Evolutionary conservation across 2,797 vertebrate species (phyloP).

Genomic region (Sphenodon punctatus): DNA sequence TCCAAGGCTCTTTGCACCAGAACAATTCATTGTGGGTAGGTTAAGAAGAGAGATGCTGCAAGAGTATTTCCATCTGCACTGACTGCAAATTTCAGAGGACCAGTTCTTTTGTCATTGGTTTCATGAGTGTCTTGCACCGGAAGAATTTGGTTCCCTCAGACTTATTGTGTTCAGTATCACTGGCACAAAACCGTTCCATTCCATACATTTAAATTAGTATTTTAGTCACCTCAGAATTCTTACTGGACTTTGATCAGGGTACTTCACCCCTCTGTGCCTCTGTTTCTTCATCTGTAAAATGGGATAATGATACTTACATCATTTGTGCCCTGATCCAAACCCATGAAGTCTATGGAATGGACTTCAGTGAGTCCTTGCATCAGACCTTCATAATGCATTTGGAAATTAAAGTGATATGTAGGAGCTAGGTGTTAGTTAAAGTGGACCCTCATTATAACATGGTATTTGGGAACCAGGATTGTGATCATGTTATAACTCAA

Average conservation of each 20-base stretch:
- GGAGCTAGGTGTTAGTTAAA: neutral
- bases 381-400: too few relatives aligned
- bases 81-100: neutral
- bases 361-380: too few relatives aligned
- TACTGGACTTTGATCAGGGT: neutral
- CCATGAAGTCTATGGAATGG: too few relatives aligned
- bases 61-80: neutral
- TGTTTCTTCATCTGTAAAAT: neutral
- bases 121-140: neutral
- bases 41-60: neutral
- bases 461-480: too few relatives aligned
- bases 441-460: too few relatives aligned
- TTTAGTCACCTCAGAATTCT: neutral
- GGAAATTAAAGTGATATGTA: neutral
- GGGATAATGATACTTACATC: neutral
- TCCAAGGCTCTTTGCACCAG: neutral
- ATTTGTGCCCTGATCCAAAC: too few relatives aligned
- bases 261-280: neutral
- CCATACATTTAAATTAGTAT: neutral
- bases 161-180: neutral
- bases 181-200: neutral
- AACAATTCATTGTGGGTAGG: neutral
- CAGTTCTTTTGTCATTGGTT: neutral
- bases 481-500: too few relatives aligned
- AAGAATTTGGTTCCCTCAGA: neutral